phyloP scores from a whole-genome alignment of 2,888 invertebrate species.

The Ganaspis brasiliensis region DNA sequence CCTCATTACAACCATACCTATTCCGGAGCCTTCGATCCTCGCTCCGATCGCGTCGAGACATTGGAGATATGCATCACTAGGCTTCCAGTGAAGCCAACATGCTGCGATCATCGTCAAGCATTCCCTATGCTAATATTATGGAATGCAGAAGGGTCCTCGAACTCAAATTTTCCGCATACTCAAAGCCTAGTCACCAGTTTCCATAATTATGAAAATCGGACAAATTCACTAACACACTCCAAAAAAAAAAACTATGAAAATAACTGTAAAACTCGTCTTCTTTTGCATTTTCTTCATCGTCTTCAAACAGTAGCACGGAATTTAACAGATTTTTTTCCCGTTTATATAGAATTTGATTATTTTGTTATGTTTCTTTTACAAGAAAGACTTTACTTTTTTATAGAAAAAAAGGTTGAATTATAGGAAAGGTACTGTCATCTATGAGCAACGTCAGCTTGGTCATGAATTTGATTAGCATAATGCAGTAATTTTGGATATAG shows the following conservation, averaged over 20 bases:
- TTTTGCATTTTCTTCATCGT: background rate
- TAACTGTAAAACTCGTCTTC: no score
- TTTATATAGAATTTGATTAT: no score
- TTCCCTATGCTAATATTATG: conserved; percentile 49
- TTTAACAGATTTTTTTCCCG: no score
- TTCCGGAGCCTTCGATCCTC: conserved; percentile 62
- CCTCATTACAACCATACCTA: conserved; percentile 74
- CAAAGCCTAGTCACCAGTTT: conserved; percentile 19
- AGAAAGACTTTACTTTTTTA: no score
- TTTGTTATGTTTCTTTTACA: no score
- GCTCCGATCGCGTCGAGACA: conserved; percentile 70
- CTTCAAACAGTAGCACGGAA: no score
- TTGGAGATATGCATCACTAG: conserved; percentile 79
- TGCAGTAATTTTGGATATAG: no score
- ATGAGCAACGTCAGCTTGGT: no score
- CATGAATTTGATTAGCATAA: no score
- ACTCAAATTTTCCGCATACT: conserved; percentile 69
- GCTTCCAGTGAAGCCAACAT: conserved; percentile 28
- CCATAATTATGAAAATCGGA: conserved; percentile 6
- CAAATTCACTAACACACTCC: background rate
- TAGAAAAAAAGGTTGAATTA: no score
- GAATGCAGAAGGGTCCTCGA: conserved; percentile 71
- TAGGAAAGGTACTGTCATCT: no score
- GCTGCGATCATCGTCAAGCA: conserved; percentile 28
- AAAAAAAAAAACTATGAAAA: no score